Evolutionary conservation across 2,113 vertebrate species (phyloP).

Genomic region (Ammodytes dubius): DNA sequence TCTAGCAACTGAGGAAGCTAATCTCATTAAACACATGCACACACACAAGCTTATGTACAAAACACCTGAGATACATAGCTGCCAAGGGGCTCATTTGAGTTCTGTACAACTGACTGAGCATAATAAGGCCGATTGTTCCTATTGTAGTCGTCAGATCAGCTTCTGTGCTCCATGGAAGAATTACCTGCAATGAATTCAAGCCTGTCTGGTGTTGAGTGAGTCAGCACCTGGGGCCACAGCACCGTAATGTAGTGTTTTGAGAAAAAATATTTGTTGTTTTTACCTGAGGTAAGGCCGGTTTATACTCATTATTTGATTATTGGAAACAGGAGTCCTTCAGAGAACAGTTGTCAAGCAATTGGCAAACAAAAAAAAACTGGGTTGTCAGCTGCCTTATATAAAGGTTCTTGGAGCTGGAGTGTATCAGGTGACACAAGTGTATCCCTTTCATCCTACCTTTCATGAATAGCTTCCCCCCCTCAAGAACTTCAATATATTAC

Average conservation of each 20-base stretch:
- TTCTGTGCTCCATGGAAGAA: conserved; percentile 40
- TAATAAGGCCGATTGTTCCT: conserved; percentile 40
- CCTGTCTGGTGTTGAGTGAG: conserved; percentile 29
- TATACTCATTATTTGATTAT: conserved; percentile 41
- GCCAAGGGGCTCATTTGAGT: conserved; percentile 61
- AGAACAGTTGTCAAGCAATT: conserved; percentile 1
- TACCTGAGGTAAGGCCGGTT: conserved; percentile 48
- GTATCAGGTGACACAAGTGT: conserved; percentile 5
- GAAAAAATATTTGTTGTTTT: conserved; percentile 5
- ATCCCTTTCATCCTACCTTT: neutral
- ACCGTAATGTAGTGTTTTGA: conserved; percentile 9
- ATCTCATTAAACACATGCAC: conserved; percentile 52
- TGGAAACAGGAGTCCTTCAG: conserved; percentile 25
- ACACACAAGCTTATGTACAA: conserved; percentile 28
- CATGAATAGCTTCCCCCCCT: neutral
- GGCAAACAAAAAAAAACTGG: conserved; percentile 6
- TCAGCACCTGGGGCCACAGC: conserved; percentile 32
- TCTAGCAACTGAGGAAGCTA: conserved; percentile 53
- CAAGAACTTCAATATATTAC: neutral
- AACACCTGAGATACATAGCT: conserved; percentile 76
- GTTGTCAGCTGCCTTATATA: conserved; percentile 25
- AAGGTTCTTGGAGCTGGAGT: conserved; percentile 12
- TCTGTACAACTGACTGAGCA: conserved; percentile 48
- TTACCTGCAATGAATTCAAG: conserved; percentile 30
- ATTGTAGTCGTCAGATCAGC: conserved; percentile 45